phyloP scores from a whole-genome alignment of 2,888 invertebrate species.

The Escarpia spicata region DNA sequence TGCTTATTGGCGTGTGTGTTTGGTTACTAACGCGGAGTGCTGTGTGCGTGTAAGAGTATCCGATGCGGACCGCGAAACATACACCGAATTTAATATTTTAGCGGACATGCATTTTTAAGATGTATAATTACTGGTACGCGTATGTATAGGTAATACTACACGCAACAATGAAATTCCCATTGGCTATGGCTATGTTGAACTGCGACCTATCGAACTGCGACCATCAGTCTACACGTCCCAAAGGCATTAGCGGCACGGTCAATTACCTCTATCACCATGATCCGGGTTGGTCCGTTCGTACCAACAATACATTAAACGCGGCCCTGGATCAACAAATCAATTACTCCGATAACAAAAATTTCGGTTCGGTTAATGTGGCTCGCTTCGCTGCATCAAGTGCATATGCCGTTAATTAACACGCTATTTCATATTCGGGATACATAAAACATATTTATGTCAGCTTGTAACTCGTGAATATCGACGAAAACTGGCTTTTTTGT shows the following conservation, averaged over 20 bases:
- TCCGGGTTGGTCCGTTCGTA: background rate
- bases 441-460: background rate
- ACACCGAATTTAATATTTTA: background rate
- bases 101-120: background rate
- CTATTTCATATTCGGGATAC: background rate
- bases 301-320: background rate
- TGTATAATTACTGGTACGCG: background rate
- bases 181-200: background rate
- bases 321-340: background rate
- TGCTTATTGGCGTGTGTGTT: background rate
- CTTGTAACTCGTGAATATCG: background rate
- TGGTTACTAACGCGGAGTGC: background rate
- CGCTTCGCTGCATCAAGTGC: background rate
- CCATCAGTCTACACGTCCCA: background rate
- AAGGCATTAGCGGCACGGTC: too few species aligned
- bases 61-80: background rate
- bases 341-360: background rate
- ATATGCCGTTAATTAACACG: background rate
- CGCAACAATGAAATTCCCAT: background rate
- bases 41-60: background rate
- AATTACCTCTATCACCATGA: too few species aligned
- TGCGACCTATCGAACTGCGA: too few species aligned
- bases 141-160: background rate
- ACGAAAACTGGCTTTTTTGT: background rate
- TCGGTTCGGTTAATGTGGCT: background rate